Conservation (phyloP, 2,113 vertebrate genomes). For the Sphyrna mokarran region DNA sequence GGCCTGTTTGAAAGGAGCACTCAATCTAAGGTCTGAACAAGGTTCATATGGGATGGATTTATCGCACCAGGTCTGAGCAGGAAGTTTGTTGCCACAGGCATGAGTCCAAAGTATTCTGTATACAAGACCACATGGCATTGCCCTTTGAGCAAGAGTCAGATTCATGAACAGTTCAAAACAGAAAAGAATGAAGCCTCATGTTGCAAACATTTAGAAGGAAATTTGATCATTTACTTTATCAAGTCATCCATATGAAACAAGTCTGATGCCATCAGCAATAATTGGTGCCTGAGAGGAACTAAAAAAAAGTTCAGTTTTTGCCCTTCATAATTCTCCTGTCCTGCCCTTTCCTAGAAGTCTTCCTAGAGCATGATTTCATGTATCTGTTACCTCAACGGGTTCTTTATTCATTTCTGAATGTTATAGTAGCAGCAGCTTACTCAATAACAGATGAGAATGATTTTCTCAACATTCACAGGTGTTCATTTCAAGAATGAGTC, state of each 20-base stretch:
- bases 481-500: background rate
- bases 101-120: background rate
- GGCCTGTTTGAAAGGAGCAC: background rate
- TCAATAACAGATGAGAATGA: background rate
- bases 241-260: background rate
- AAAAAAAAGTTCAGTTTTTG: background rate
- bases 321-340: background rate
- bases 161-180: background rate
- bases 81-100: background rate
- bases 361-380: background rate
- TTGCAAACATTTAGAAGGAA: background rate
- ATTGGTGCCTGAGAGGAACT: background rate
- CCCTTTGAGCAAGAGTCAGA: background rate
- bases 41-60: background rate
- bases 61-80: background rate
- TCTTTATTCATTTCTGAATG: background rate
- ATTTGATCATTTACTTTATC: background rate
- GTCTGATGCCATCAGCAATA: background rate
- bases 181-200: background rate
- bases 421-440: background rate
- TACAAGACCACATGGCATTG: background rate
- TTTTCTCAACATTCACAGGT: background rate
- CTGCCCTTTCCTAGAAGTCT: background rate
- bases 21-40: background rate
- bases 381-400: background rate